Percentiles rank a stretch among this genome's conserved stretches.
Conservation (phyloP, 2,888 invertebrate species). For the Papilio gigon region DNA sequence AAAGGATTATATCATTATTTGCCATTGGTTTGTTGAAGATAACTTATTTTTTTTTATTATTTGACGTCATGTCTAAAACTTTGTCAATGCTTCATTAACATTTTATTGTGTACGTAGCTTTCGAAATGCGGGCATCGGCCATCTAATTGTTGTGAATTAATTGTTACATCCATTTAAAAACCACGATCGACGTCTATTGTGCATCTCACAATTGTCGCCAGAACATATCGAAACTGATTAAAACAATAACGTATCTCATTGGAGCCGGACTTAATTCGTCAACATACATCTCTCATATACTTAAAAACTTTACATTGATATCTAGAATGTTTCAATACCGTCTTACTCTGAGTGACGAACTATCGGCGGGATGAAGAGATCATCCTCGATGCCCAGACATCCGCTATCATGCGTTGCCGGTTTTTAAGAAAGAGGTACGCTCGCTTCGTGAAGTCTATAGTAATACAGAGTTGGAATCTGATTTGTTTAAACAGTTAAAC, state of each 20-base stretch:
- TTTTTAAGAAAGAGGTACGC: no score
- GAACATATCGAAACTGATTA: conserved; percentile 70
- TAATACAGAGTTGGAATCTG: not conserved
- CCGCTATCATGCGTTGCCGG: no score
- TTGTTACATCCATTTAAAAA: conserved; percentile 82
- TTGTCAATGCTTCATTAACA: conserved; percentile 32
- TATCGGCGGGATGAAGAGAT: no score
- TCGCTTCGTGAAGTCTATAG: no score
- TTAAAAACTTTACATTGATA: not conserved
- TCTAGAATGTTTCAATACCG: not conserved
- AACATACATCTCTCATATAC: not conserved
- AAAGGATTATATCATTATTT: no score
- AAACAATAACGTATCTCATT: conserved; percentile 69
- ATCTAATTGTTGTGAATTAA: conserved; percentile 81
- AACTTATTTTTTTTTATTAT: conserved; percentile 35
- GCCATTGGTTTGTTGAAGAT: not conserved
- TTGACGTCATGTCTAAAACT: conserved; percentile 23
- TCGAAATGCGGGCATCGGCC: conserved; percentile 79
- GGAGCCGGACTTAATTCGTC: conserved; percentile 48
- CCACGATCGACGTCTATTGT: conserved; percentile 73
- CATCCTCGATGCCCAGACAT: no score
- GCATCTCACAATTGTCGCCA: conserved; percentile 71
- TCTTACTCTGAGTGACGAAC: conserved; percentile 19
- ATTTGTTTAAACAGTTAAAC: no score
- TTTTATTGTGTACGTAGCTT: conserved; percentile 54